A percentile compares a stretch with the other conserved stretches of the same genome.
Conservation (phyloP, 2,888 invertebrate genomes). For the Oscheius sp. region DNA sequence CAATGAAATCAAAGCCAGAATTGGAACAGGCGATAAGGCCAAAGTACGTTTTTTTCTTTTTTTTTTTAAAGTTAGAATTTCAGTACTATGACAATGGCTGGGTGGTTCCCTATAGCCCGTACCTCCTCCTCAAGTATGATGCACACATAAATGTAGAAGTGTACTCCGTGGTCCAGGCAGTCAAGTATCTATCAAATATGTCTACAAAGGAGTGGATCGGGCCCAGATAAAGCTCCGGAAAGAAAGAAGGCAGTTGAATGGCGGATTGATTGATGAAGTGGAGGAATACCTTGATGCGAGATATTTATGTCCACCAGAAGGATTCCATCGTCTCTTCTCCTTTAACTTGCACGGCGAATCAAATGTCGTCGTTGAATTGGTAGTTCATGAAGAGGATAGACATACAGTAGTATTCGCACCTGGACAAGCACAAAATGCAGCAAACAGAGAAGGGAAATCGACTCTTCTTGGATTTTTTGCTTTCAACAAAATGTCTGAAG, state of each 20-base stretch:
- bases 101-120: constrained; percentile 70
- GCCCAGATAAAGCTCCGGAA: not conserved
- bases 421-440: not conserved
- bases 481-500: not conserved
- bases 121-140: constrained; percentile 44
- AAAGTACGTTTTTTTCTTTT: not conserved
- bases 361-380: not conserved
- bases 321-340: not conserved
- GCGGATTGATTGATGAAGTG: not conserved
- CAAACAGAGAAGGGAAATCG: not conserved
- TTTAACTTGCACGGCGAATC: not conserved
- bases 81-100: constrained; percentile 70
- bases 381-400: not conserved
- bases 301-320: not conserved
- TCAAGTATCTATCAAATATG: constrained; percentile 48
- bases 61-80: not conserved
- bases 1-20: constrained; percentile 38
- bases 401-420: not conserved
- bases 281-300: not conserved
- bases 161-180: constrained; percentile 58
- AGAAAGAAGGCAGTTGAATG: not conserved
- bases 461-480: not conserved
- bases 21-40: not conserved
- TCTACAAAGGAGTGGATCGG: constrained; percentile 56
- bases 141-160: constrained; percentile 63